Evolutionary conservation across 2,113 vertebrate species (phyloP).

Genomic region (Actenoides lindsayi): DNA sequence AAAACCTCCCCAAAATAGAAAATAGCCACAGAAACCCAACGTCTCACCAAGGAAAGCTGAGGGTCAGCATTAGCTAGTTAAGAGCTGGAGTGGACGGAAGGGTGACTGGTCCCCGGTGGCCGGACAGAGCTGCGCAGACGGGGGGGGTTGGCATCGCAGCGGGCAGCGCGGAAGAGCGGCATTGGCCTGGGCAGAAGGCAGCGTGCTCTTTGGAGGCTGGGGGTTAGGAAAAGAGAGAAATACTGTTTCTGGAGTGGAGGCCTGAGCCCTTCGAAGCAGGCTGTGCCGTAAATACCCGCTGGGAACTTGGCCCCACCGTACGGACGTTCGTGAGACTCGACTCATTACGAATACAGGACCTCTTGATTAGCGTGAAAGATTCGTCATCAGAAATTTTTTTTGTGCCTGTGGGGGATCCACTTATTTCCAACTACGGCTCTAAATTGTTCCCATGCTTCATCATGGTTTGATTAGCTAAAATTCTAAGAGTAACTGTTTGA

Average conservation of each 20-base stretch:
- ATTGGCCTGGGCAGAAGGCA: not conserved
- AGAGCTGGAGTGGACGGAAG: not conserved
- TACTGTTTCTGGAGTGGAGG: not conserved
- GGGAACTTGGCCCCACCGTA: not conserved
- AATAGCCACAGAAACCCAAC: not conserved
- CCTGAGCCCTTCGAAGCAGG: not conserved
- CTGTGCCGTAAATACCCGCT: not conserved
- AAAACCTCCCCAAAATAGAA: slow-evolving; percentile 21
- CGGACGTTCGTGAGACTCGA: not conserved
- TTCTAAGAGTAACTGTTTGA: slow-evolving; percentile 4
- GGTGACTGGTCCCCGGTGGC: not conserved
- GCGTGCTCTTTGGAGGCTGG: not conserved
- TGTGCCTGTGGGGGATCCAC: slow-evolving; percentile 57
- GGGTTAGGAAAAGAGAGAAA: not conserved
- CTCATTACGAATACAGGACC: not conserved
- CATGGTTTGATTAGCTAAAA: slow-evolving; percentile 59
- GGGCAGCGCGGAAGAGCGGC: not conserved
- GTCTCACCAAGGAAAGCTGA: not conserved
- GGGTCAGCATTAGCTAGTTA: not conserved
- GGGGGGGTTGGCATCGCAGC: fast-evolving
- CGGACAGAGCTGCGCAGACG: fast-evolving
- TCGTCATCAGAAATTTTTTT: not conserved
- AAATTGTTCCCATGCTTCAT: slow-evolving; percentile 70
- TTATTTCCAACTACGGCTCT: slow-evolving; percentile 50
- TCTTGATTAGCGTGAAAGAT: slow-evolving; percentile 42